Conservation (phyloP, 2,113 vertebrate genomes). For the Sphaerodactylus townsendi region DNA sequence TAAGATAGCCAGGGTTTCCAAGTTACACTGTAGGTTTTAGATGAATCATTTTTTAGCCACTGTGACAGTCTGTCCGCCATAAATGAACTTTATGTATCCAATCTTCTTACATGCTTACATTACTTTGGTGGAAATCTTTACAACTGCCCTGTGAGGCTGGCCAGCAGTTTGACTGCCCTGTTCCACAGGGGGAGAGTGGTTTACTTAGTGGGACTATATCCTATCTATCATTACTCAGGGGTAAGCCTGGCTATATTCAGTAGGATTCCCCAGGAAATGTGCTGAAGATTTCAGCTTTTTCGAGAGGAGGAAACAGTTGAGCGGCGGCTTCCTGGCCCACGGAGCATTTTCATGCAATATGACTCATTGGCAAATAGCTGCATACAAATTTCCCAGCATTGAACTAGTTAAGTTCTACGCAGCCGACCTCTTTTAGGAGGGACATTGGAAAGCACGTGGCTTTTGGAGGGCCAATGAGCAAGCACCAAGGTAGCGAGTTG, state of each 20-base stretch:
- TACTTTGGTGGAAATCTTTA: neutral
- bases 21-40: too few species aligned
- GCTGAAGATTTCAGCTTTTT: too few species aligned
- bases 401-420: neutral
- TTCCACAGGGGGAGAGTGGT: neutral
- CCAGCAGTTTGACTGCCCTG: neutral
- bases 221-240: neutral
- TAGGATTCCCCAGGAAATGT: too few species aligned
- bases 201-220: too few species aligned
- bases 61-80: too few species aligned
- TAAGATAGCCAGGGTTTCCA: too few species aligned
- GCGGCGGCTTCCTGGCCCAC: too few species aligned
- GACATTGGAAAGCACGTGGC: neutral
- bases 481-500: neutral
- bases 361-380: neutral
- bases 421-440: neutral
- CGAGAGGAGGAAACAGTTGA: too few species aligned
- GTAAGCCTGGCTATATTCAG: neutral
- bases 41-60: too few species aligned
- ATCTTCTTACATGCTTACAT: conserved; percentile 12
- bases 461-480: neutral
- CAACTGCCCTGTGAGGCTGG: neutral
- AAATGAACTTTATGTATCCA: too few species aligned
- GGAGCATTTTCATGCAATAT: too few species aligned
- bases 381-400: neutral